A percentile compares a stretch with the other conserved stretches of the same genome.
These are phyloP conservation scores for Indri indri DNA, from an alignment of 2,113 vertebrate species.

Conservation along the genomic window DNA sequence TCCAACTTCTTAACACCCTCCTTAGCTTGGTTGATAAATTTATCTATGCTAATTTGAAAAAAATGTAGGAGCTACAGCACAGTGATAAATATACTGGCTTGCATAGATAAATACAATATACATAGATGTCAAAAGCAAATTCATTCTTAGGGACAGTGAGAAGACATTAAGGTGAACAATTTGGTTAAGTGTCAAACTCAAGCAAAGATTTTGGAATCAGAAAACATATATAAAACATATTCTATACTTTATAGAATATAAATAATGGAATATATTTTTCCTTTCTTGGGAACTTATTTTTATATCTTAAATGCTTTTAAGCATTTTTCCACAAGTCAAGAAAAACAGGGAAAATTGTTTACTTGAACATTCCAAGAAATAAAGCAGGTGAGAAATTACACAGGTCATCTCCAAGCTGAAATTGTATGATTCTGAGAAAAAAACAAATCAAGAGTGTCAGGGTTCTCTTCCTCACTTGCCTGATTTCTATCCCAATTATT, in stretches of 20 bases:
- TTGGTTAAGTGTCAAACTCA: not conserved
- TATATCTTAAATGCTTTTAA: not conserved
- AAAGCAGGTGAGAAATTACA: not conserved
- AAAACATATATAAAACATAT: not conserved
- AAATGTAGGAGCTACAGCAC: not conserved
- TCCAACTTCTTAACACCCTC: not conserved
- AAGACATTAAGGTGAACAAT: not conserved
- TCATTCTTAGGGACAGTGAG: not conserved
- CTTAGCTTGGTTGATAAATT: not conserved
- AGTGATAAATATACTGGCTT: not conserved
- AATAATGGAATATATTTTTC: not conserved
- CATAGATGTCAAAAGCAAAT: not conserved
- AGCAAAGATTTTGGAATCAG: not conserved
- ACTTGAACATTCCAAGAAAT: not conserved
- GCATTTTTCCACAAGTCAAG: not conserved
- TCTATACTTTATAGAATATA: not conserved
- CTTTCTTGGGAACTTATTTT: not conserved
- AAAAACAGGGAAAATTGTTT: not conserved
- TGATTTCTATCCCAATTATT: not conserved
- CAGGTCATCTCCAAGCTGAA: not conserved
- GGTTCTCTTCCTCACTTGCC: not conserved
- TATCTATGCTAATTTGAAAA: not conserved
- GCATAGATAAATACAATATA: not conserved
- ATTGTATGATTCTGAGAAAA: not conserved
- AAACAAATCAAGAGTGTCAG: not conserved